A percentile compares a stretch with the other conserved stretches of the same genome.
phyloP scores from a whole-genome alignment of 2,888 invertebrate species.

The Dinocampus coccinellae region DNA sequence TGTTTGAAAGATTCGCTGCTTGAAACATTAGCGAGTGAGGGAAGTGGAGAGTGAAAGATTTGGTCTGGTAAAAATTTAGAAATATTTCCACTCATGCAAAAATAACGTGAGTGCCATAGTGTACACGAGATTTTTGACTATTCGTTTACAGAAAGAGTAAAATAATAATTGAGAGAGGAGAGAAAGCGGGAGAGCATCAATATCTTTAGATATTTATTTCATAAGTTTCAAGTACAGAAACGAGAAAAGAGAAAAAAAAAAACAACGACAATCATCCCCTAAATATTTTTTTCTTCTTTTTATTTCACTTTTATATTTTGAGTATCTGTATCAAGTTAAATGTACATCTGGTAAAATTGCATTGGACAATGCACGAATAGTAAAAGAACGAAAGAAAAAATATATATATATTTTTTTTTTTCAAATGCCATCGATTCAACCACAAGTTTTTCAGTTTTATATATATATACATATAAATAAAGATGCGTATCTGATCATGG shows the following conservation, averaged over 20 bases:
- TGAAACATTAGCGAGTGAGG: slow-evolving; percentile 20
- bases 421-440: slow-evolving; percentile 24
- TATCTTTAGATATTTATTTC: slow-evolving; percentile 68
- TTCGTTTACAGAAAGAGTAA: background rate
- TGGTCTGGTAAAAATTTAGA: slow-evolving; percentile 48
- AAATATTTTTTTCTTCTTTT: too few relatives aligned
- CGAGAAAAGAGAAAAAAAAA: slow-evolving; percentile 59
- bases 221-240: slow-evolving; percentile 68
- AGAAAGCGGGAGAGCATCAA: slow-evolving; percentile 53
- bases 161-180: slow-evolving; percentile 38
- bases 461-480: slow-evolving; percentile 20
- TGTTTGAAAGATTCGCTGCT: slow-evolving; percentile 24
- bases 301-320: too few relatives aligned
- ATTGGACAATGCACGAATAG: too few relatives aligned
- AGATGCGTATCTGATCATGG: slow-evolving; percentile 49
- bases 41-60: background rate
- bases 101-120: slow-evolving; percentile 51
- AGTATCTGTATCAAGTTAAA: too few relatives aligned
- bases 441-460: background rate
- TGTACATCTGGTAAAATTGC: background rate
- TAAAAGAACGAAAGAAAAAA: background rate
- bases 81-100: slow-evolving; percentile 60
- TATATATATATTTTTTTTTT: too few relatives aligned
- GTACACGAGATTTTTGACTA: slow-evolving; percentile 1
- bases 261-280: too few relatives aligned